A percentile compares a stretch with the other conserved stretches of the same genome.
These are phyloP conservation scores for Lycophotia porphyrea DNA, from an alignment of 2,888 invertebrate species.

Conservation along the genomic window DNA sequence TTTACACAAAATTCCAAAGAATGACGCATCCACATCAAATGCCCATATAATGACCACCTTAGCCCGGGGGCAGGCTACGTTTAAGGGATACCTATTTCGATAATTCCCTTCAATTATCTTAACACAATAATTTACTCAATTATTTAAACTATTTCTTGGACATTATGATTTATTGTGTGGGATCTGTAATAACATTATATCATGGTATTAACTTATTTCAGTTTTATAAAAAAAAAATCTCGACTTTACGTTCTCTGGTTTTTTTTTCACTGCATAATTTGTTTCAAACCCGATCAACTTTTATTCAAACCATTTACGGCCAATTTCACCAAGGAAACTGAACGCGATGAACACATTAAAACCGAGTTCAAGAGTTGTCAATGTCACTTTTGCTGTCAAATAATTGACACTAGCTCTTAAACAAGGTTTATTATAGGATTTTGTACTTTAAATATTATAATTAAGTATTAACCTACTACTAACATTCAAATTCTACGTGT, in stretches of 20 bases:
- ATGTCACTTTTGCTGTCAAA: background rate
- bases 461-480: background rate
- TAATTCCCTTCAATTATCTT: conserved; percentile 56
- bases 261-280: background rate
- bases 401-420: background rate
- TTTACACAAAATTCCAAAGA: background rate
- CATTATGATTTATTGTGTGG: conserved; percentile 52
- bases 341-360: background rate
- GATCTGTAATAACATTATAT: conserved; percentile 1
- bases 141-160: conserved; percentile 49
- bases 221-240: background rate
- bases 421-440: background rate
- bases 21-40: conserved; percentile 45
- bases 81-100: conserved; percentile 46
- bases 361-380: background rate
- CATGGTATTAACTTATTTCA: background rate
- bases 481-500: background rate
- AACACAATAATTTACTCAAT: conserved; percentile 51
- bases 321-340: background rate
- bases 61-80: conserved; percentile 43
- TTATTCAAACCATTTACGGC: background rate
- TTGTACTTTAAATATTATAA: background rate
- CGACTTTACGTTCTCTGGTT: background rate
- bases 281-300: background rate
- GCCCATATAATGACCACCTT: conserved; percentile 44